Evolutionary conservation across 2,797 vertebrate species (phyloP), one percentile per base, ranked within the genome.

Genomic region (Spinibarbus caldwelli): DNA sequence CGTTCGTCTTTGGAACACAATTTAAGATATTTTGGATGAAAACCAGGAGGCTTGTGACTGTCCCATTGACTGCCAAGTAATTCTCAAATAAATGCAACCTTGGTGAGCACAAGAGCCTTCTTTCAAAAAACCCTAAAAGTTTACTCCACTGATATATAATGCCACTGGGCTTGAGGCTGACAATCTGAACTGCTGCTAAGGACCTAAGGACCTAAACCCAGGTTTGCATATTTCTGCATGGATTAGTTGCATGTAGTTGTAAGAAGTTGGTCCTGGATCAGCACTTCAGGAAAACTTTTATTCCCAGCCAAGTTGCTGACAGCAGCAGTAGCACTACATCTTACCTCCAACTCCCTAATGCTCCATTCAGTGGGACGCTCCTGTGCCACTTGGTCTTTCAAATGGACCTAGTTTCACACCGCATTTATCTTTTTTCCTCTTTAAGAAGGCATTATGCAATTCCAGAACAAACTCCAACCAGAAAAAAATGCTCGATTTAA

Each of bases 221-320:
- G 78, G 57, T 80, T 67, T 10, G 62, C 77, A 80, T 72, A 72
- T 52, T 52, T 80, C 77, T 47, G 66, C 54, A 59, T 80, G 77
- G 54, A 72, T 85, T 72, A 72, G 52, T 14, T 79, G 54, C 52
- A 36, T 78, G 72, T 70, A 72, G 70, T 75, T 64, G 54, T 41
- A 79, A 72, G 34, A 85, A 64, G 66, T 80, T 80, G 3, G 38
- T 80, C 57, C 43, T 85, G 84, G 67, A 72, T 85, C 83, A 80
- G 84, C 84, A 85, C 77, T 85, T 85, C 31, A 80, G 12, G 38
- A 64, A 72, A 84, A 84, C 83, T 85, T 73, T 80, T 38, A 79
- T 64, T 59, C 57, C 21, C 21, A 64, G 67, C 29, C 41, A 62
- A 85, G 31, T 36, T 73, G 71, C 83, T 85, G 77, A 87, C 66